Evolutionary conservation across 2,797 vertebrate species (phyloP).

Genomic region (Acipenser ruthenus): DNA sequence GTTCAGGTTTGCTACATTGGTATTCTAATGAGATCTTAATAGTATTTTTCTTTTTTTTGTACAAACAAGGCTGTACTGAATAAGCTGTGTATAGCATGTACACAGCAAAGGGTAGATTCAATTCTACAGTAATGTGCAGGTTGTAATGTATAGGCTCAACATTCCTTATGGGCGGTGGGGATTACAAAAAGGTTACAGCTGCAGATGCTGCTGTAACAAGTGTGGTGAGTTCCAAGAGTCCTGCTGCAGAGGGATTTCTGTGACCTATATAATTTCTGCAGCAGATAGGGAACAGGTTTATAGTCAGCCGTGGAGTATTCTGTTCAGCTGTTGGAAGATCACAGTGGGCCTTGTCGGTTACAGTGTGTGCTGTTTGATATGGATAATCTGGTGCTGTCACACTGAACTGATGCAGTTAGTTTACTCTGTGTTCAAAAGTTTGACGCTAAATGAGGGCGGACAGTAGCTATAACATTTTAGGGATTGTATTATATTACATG

Average conservation of each 20-base stretch:
- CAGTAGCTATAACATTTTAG: too few species aligned
- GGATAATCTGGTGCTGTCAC: neutral
- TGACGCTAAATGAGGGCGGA: too few species aligned
- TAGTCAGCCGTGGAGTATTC: neutral
- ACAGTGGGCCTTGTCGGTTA: neutral
- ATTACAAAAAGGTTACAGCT: neutral
- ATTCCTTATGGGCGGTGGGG: neutral
- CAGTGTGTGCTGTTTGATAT: neutral
- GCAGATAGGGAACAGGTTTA: neutral
- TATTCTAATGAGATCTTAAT: too few species aligned
- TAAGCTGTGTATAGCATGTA: too few species aligned
- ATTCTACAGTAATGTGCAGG: neutral
- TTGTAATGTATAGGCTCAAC: neutral
- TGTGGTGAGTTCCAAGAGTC: neutral
- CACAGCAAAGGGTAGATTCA: too few species aligned
- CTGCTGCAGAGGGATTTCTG: neutral
- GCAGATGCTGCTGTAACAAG: conserved; percentile 2
- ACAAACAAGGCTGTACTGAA: too few species aligned
- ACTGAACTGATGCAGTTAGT: neutral
- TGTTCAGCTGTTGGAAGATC: neutral
- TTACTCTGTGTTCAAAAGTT: neutral
- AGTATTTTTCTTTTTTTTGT: too few species aligned
- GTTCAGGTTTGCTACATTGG: too few species aligned
- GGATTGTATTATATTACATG: too few species aligned
- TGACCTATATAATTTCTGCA: neutral